These are phyloP conservation scores for Melanerpes aurifrons DNA, from an alignment of 2,113 vertebrate genomes.

Conservation along the genomic window DNA sequence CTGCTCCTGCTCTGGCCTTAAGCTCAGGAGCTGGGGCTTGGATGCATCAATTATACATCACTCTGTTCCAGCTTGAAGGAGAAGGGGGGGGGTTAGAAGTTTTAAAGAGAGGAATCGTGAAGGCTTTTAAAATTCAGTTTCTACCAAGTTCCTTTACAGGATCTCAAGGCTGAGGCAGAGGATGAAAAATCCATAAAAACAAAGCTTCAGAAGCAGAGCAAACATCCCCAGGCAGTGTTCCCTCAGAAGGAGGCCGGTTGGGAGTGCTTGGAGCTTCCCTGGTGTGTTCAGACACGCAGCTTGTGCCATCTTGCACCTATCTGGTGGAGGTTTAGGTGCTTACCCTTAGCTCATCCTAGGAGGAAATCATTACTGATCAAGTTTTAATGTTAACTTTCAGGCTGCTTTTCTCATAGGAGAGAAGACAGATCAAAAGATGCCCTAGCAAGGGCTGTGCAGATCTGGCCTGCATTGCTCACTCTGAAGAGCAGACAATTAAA, in stretches of 20 bases:
- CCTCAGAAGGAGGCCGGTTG: background rate
- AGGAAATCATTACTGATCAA: background rate
- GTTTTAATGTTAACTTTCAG: background rate
- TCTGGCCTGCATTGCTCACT: background rate
- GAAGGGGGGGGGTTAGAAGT: background rate
- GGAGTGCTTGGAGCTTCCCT: background rate
- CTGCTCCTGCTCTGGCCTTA: background rate
- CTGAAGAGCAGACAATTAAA: background rate
- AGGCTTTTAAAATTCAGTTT: constrained; percentile 32
- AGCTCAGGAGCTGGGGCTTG: background rate
- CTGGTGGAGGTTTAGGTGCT: background rate
- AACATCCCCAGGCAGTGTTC: constrained; percentile 52
- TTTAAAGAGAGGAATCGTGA: background rate
- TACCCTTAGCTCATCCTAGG: background rate
- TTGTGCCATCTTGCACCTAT: background rate
- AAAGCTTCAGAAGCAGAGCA: constrained; percentile 42
- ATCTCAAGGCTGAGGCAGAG: background rate
- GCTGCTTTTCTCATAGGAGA: background rate
- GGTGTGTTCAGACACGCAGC: background rate
- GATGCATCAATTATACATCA: constrained; percentile 25
- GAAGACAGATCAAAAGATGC: background rate
- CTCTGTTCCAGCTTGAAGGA: background rate
- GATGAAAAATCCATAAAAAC: constrained; percentile 38
- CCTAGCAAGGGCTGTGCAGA: background rate
- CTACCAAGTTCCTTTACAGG: background rate